Conservation (phyloP, 2,888 invertebrate genomes). For the Steinernema hermaphroditum region DNA sequence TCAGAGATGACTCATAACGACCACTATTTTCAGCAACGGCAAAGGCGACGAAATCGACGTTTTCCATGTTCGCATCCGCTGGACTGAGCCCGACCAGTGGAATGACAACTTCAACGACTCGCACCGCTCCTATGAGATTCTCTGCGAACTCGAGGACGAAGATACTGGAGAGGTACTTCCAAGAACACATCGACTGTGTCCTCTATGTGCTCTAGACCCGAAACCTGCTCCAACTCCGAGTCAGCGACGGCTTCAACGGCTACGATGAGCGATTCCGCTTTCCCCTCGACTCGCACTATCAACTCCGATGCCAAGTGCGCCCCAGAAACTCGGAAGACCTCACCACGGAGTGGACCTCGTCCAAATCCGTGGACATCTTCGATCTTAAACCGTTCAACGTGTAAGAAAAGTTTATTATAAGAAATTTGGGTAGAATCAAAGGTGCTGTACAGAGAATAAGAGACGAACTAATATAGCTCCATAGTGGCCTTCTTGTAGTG, state of each 20-base stretch:
- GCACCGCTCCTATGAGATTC: slow-evolving; percentile 23
- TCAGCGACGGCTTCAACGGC: slow-evolving; percentile 31
- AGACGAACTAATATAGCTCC: slow-evolving; percentile 7
- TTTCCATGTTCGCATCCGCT: slow-evolving; percentile 31
- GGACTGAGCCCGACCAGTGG: slow-evolving; percentile 34
- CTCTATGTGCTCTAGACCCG: slow-evolving; percentile 10
- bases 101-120: slow-evolving; percentile 33
- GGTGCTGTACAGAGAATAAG: not conserved
- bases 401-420: not conserved
- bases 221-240: slow-evolving; percentile 12
- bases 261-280: slow-evolving; percentile 34
- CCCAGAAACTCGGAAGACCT: slow-evolving; percentile 23
- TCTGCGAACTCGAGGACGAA: slow-evolving; percentile 35
- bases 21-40: not conserved
- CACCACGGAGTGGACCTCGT: slow-evolving; percentile 17
- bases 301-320: slow-evolving; percentile 30
- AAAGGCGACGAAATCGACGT: slow-evolving; percentile 25
- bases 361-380: not conserved
- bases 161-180: slow-evolving; percentile 27
- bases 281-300: not conserved
- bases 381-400: slow-evolving; percentile 1
- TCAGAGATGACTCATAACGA: no score
- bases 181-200: no score
- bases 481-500: slow-evolving; percentile 24
- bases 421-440: slow-evolving; percentile 4